phyloP scores from a whole-genome alignment of 2,113 vertebrate genomes.

The Balaeniceps rex region DNA sequence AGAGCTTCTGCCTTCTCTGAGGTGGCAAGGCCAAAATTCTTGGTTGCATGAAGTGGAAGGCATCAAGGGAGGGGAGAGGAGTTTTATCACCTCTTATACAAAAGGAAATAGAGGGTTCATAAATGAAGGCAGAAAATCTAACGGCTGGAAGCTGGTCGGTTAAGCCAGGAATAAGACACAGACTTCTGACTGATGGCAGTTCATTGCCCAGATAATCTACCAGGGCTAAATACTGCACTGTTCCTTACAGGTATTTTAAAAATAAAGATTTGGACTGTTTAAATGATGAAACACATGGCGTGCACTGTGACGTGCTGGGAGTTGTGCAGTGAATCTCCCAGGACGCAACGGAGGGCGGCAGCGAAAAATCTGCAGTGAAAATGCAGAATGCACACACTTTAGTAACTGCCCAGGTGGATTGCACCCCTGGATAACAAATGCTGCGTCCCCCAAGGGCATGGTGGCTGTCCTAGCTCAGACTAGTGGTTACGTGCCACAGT shows the following conservation, averaged over 20 bases:
- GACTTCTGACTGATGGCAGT: not conserved
- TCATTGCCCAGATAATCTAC: not conserved
- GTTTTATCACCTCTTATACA: not conserved
- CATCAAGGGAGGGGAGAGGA: not conserved
- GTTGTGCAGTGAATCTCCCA: accelerated
- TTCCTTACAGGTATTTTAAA: not conserved
- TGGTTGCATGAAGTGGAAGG: not conserved
- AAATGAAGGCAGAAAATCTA: not conserved
- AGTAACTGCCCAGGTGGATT: not conserved
- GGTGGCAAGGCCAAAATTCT: not conserved
- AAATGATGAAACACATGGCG: not conserved
- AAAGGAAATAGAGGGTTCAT: not conserved
- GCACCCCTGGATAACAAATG: not conserved
- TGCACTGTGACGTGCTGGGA: not conserved
- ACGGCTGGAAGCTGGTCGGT: not conserved
- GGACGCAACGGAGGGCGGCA: not conserved
- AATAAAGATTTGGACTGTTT: not conserved
- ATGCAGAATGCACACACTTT: not conserved
- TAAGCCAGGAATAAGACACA: not conserved
- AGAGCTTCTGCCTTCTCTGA: not conserved
- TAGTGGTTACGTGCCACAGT: not conserved
- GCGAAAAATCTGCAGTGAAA: not conserved
- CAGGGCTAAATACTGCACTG: not conserved
- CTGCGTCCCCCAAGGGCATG: not conserved
- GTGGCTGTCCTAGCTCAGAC: not conserved